These are phyloP conservation scores for Cryptosula pallasiana DNA, from an alignment of 2,888 invertebrate genomes.

Conservation along the genomic window DNA sequence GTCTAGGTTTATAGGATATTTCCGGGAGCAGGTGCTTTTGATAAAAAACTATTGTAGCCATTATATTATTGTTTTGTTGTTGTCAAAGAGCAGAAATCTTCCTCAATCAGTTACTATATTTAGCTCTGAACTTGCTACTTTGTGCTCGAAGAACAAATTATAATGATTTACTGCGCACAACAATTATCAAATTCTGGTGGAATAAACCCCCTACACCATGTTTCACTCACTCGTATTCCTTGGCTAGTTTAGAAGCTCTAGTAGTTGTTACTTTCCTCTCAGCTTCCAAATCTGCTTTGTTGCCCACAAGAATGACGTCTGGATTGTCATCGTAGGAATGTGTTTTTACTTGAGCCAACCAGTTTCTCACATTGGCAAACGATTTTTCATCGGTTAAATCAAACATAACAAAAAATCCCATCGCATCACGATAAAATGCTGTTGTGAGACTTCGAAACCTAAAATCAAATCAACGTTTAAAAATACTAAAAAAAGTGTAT, in stretches of 20 bases:
- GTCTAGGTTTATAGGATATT: too few species aligned
- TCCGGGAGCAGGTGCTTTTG: too few species aligned
- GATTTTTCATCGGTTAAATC: conserved; percentile 51
- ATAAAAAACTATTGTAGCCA: too few species aligned
- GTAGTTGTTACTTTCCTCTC: conserved; percentile 62
- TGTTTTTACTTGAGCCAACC: conserved; percentile 56
- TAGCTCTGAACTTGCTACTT: too few species aligned
- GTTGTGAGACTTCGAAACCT: conserved; percentile 51
- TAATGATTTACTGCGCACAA: too few species aligned
- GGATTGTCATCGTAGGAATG: conserved; percentile 85
- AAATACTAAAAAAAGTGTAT: too few species aligned
- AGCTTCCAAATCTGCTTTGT: conserved; percentile 87
- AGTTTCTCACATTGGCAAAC: conserved; percentile 50
- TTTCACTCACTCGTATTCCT: conserved; percentile 15
- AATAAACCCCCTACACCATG: too few species aligned
- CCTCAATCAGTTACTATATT: too few species aligned
- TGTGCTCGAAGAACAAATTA: too few species aligned
- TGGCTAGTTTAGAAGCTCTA: not conserved
- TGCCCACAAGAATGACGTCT: conserved; percentile 90
- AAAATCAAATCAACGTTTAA: not conserved
- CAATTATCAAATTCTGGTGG: too few species aligned
- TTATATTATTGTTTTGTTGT: too few species aligned
- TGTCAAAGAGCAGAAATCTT: too few species aligned
- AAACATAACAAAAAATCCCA: conserved; percentile 53
- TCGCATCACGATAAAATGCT: conserved; percentile 54